Evolutionary conservation across 2,113 vertebrate species (phyloP).

Genomic region (Phalacrocorax carbo): DNA sequence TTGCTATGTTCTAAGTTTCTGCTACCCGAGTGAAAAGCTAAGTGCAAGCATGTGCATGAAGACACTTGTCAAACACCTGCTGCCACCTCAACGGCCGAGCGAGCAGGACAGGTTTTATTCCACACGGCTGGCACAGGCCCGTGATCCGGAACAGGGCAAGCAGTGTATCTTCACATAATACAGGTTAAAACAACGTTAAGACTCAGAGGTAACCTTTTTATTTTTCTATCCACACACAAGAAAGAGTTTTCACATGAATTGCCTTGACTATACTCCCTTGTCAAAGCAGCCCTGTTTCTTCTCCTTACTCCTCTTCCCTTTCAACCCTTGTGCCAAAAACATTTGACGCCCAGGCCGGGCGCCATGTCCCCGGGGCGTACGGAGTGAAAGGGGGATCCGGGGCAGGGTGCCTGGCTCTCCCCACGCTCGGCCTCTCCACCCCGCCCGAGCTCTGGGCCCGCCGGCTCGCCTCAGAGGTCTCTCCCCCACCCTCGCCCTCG

Average conservation of each 20-base stretch:
- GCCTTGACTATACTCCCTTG: not conserved
- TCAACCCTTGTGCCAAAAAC: not conserved
- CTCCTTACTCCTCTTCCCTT: not conserved
- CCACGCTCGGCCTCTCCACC: rapidly evolving
- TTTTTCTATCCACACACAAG: not conserved
- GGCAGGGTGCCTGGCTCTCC: not conserved
- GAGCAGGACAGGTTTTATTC: not conserved
- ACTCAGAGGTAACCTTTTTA: not conserved
- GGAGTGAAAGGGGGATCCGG: rapidly evolving
- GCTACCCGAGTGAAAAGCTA: not conserved
- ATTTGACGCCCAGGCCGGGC: not conserved
- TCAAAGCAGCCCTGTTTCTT: not conserved
- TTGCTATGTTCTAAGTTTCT: not conserved
- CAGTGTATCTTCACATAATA: not conserved
- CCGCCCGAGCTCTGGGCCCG: too few species aligned
- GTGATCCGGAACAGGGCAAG: not conserved
- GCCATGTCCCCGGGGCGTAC: rapidly evolving
- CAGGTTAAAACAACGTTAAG: not conserved
- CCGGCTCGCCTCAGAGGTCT: not conserved
- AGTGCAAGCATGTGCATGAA: rapidly evolving
- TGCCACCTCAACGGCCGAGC: not conserved
- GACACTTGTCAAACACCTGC: not conserved
- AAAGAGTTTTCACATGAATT: not conserved
- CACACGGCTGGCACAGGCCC: rapidly evolving
- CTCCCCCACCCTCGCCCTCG: too few species aligned